phyloP scores from a whole-genome alignment of 2,113 vertebrate genomes.

The Eulacestoma nigropectus region DNA sequence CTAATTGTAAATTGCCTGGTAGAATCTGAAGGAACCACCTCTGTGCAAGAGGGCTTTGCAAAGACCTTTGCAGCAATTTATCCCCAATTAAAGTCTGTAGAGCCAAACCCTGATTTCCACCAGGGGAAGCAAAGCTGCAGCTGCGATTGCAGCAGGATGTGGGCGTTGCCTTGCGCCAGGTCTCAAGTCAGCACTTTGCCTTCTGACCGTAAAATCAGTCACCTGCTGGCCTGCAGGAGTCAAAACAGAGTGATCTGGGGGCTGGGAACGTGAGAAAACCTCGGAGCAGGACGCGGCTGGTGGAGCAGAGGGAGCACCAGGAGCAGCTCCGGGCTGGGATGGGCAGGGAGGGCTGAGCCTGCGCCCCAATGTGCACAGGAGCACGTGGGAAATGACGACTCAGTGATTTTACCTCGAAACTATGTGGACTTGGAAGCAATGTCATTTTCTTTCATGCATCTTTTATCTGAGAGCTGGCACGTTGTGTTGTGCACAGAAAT shows the following conservation, averaged over 20 bases:
- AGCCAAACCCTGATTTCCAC: neutral
- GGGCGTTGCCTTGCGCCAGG: neutral
- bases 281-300: fast-evolving
- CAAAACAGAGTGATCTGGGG: fast-evolving
- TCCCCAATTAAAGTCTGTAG: neutral
- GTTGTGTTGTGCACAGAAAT: slow-evolving; percentile 59
- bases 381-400: neutral
- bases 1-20: neutral
- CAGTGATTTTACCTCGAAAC: slow-evolving; percentile 65
- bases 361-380: neutral
- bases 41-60: neutral
- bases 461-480: slow-evolving; percentile 69
- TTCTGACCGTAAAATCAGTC: neutral
- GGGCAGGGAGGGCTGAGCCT: neutral
- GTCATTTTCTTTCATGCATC: slow-evolving; percentile 60
- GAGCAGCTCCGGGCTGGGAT: neutral
- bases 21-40: neutral
- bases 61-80: neutral
- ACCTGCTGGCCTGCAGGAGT: neutral
- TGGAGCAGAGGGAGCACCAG: neutral
- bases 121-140: neutral
- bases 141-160: neutral
- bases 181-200: neutral
- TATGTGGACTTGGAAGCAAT: slow-evolving; percentile 69
- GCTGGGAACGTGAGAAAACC: fast-evolving